Evolutionary conservation across 2,113 vertebrate genomes (phyloP).

Genomic region (Ardeotis arabs): DNA sequence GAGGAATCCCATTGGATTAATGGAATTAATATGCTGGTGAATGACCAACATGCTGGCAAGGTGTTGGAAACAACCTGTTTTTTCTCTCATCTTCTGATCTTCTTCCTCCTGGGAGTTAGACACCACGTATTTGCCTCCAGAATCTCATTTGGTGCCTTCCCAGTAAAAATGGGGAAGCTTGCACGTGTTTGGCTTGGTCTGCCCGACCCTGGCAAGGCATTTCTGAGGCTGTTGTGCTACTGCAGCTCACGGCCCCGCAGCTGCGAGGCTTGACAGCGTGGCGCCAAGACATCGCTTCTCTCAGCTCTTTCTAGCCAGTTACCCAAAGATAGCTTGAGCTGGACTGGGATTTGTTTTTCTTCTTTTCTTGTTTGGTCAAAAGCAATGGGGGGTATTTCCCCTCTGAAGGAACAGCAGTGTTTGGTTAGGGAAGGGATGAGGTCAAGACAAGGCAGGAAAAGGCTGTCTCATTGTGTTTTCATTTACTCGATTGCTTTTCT

Average conservation of each 20-base stretch:
- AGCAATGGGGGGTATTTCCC: background rate
- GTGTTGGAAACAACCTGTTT: background rate
- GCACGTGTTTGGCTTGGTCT: background rate
- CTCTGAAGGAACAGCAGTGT: slow-evolving; percentile 13
- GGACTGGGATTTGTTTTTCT: slow-evolving; percentile 20
- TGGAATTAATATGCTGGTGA: background rate
- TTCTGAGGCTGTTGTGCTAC: background rate
- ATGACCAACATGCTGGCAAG: background rate
- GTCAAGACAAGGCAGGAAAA: slow-evolving; percentile 59
- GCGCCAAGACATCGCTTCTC: background rate
- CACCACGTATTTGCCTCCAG: rapidly evolving
- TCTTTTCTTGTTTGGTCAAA: slow-evolving; percentile 16
- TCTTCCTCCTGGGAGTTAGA: background rate
- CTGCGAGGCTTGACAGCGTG: background rate
- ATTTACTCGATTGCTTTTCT: slow-evolving; percentile 3
- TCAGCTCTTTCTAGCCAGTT: background rate
- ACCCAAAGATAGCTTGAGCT: background rate
- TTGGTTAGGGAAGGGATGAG: slow-evolving; percentile 52
- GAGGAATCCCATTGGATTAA: background rate
- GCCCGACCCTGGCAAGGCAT: background rate
- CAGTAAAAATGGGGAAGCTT: background rate
- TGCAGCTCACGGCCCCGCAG: background rate
- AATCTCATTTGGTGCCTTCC: background rate
- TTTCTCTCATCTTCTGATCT: background rate
- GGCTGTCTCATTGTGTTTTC: slow-evolving; percentile 24